phyloP scores from a whole-genome alignment of 2,888 invertebrate genomes.

The Elysia crispata region DNA sequence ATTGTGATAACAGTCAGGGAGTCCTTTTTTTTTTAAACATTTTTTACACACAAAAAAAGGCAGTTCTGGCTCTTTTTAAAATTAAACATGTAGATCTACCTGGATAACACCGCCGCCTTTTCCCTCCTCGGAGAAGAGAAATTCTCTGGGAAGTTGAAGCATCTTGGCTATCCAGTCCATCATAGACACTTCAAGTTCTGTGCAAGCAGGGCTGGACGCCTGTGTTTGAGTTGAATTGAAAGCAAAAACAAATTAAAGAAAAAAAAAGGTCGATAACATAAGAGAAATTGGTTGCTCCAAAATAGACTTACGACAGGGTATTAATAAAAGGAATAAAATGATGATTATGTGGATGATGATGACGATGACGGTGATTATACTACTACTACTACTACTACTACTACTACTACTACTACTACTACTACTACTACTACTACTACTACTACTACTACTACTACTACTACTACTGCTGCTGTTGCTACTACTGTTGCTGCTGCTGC shows the following conservation, averaged over 20 bases:
- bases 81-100: too few species aligned
- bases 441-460: conserved; percentile 9
- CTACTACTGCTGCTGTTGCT: not conserved
- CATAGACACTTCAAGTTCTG: conserved; percentile 52
- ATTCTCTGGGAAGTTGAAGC: conserved; percentile 90
- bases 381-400: too few species aligned
- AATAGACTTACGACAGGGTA: not conserved
- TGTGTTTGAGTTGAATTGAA: too few species aligned
- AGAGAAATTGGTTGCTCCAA: not conserved
- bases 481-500: not conserved
- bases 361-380: too few species aligned
- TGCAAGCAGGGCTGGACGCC: conserved; percentile 51
- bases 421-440: conserved; percentile 9
- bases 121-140: conserved; percentile 80
- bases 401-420: not conserved
- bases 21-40: too few species aligned
- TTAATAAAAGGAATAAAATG: not conserved
- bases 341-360: too few species aligned
- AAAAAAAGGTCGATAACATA: not conserved
- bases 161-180: conserved; percentile 95
- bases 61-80: too few species aligned
- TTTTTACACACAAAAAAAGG: too few species aligned
- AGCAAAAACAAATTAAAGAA: not conserved
- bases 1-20: too few species aligned
- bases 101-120: conserved; percentile 71